phyloP scores from a whole-genome alignment of 2,113 vertebrate genomes.

The Meles meles region DNA sequence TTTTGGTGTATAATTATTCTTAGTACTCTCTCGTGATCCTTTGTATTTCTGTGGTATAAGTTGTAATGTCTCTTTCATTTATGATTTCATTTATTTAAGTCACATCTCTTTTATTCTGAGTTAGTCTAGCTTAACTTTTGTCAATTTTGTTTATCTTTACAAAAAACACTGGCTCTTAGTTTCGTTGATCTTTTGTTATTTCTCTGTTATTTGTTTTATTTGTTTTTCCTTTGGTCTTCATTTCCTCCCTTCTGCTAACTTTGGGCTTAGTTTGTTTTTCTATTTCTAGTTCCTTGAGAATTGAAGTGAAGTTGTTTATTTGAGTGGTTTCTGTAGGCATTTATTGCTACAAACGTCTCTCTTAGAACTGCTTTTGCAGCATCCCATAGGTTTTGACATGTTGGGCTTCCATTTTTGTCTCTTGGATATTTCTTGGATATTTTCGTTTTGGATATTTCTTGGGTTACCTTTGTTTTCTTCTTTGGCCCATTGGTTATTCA shows the following conservation, averaged over 20 bases:
- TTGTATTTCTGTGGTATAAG: background rate
- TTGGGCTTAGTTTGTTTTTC: background rate
- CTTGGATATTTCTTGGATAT: background rate
- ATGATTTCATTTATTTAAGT: background rate
- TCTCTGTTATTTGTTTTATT: background rate
- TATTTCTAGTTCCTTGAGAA: background rate
- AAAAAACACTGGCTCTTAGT: background rate
- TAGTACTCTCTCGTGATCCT: background rate
- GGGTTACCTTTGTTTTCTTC: background rate
- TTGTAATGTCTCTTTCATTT: background rate
- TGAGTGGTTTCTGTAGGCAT: background rate
- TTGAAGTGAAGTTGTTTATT: background rate
- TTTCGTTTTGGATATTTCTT: background rate
- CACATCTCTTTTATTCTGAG: background rate
- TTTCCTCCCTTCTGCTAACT: background rate
- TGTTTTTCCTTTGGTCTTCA: background rate
- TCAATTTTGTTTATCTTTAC: background rate
- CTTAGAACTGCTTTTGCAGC: background rate
- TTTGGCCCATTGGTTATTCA: background rate
- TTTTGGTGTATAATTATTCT: background rate
- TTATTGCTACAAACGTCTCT: background rate
- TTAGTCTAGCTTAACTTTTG: background rate
- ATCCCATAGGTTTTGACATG: background rate
- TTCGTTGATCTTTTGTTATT: background rate
- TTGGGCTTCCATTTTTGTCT: background rate